Evolutionary conservation across 2,113 vertebrate genomes (phyloP).

Genomic region (Charina bottae): DNA sequence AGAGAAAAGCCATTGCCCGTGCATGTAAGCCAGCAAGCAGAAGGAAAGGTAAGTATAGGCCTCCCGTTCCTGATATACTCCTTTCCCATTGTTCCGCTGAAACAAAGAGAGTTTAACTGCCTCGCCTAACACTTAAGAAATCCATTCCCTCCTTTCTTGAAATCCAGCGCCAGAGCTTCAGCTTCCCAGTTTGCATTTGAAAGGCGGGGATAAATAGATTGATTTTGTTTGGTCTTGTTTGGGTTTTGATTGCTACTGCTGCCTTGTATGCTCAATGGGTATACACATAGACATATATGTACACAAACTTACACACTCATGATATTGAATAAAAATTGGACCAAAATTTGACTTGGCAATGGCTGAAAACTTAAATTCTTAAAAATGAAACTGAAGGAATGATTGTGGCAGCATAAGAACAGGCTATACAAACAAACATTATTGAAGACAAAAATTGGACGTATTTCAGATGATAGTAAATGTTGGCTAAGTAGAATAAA

Average conservation of each 20-base stretch:
- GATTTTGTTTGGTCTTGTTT: background rate
- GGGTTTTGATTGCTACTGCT: background rate
- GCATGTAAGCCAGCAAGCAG: conserved; percentile 25
- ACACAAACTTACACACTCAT: background rate
- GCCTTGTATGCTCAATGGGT: background rate
- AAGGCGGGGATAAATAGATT: conserved; percentile 3
- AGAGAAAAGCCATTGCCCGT: background rate
- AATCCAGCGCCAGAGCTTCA: background rate
- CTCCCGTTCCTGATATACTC: conserved; percentile 9
- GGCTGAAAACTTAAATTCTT: background rate
- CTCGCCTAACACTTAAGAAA: conserved; percentile 25
- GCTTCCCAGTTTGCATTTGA: conserved; percentile 16
- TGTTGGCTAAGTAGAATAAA: background rate
- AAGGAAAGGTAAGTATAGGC: background rate
- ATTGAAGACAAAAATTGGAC: background rate
- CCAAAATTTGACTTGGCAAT: background rate
- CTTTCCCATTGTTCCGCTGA: conserved; percentile 18
- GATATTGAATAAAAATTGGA: background rate
- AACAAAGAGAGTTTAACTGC: conserved; percentile 17
- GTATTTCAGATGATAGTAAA: background rate
- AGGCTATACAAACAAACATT: background rate
- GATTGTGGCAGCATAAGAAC: background rate
- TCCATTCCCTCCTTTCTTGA: conserved; percentile 19
- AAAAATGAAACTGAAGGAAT: background rate
- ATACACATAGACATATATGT: background rate